Percentiles rank a stretch among this genome's conserved stretches.
Evolutionary conservation across 2,888 invertebrate species (phyloP).

Genomic region (Sesia apiformis): DNA sequence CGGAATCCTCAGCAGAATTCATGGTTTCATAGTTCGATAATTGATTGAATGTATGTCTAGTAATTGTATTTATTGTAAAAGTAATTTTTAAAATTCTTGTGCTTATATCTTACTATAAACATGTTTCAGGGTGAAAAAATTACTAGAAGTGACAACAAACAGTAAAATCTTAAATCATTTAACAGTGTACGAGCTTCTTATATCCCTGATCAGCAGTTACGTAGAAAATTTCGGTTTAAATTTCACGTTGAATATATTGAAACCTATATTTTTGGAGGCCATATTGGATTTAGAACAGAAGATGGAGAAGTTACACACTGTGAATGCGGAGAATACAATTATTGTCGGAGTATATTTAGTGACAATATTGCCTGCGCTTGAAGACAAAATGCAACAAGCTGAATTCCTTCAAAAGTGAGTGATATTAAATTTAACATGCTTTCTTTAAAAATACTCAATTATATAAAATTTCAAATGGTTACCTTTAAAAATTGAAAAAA

Average conservation of each 20-base stretch:
- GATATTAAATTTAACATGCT: too few relatives aligned
- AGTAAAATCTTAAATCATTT: constrained; percentile 47
- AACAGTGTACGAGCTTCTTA: constrained; percentile 44
- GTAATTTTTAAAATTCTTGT: background rate
- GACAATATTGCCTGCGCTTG: constrained; percentile 66
- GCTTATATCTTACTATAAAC: background rate
- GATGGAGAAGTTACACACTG: constrained; percentile 70
- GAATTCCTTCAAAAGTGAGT: constrained; percentile 76
- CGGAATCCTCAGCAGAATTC: too few relatives aligned
- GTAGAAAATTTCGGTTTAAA: constrained; percentile 79
- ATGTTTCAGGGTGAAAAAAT: constrained; percentile 55
- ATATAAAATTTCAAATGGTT: too few relatives aligned
- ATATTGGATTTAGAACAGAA: constrained; percentile 76
- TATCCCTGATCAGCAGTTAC: constrained; percentile 48
- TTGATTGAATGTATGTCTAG: background rate
- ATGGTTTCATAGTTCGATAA: too few relatives aligned
- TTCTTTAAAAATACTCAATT: too few relatives aligned
- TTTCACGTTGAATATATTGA: constrained; percentile 74
- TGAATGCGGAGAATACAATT: constrained; percentile 69
- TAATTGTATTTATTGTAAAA: background rate
- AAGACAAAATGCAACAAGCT: constrained; percentile 61
- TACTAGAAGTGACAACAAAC: constrained; percentile 41
- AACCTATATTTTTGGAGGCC: constrained; percentile 72
- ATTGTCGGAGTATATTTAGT: constrained; percentile 77
- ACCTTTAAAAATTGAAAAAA: too few relatives aligned